Conservation (phyloP, 2,113 vertebrate species). For the Pseudonaja textilis region DNA sequence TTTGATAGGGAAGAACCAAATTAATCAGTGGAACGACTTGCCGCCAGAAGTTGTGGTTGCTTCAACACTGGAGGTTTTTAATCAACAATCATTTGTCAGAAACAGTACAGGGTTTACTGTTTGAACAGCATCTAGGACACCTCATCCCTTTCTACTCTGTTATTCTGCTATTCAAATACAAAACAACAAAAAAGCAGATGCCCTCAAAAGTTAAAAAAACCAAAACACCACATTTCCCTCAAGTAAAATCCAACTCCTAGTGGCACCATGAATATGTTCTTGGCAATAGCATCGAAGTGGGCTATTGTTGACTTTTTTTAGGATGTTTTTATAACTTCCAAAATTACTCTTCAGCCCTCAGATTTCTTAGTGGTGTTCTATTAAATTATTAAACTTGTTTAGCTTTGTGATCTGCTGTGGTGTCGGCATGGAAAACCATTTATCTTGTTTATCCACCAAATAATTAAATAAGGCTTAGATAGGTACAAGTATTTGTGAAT, state of each 20-base stretch:
- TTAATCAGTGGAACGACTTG: not conserved
- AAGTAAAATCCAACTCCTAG: not conserved
- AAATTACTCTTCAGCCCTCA: not conserved
- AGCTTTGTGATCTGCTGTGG: not conserved
- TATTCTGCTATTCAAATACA: not conserved
- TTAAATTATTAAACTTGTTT: not conserved
- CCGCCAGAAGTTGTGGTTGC: not conserved
- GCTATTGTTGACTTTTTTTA: not conserved
- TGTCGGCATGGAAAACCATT: not conserved
- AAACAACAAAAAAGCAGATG: not conserved
- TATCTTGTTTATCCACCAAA: not conserved
- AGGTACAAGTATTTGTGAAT: not conserved
- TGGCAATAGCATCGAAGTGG: not conserved
- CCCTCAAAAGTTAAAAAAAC: not conserved
- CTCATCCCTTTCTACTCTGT: not conserved
- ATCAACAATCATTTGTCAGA: not conserved
- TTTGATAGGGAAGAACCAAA: not conserved
- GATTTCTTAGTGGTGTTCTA: not conserved
- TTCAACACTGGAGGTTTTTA: not conserved
- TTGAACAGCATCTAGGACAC: not conserved
- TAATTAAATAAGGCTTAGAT: not conserved
- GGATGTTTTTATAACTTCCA: not conserved
- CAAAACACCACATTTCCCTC: not conserved
- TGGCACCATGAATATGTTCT: not conserved
- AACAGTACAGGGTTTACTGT: not conserved